These are phyloP conservation scores for Rhingia rostrata DNA, from an alignment of 2,888 invertebrate genomes.

Conservation along the genomic window DNA sequence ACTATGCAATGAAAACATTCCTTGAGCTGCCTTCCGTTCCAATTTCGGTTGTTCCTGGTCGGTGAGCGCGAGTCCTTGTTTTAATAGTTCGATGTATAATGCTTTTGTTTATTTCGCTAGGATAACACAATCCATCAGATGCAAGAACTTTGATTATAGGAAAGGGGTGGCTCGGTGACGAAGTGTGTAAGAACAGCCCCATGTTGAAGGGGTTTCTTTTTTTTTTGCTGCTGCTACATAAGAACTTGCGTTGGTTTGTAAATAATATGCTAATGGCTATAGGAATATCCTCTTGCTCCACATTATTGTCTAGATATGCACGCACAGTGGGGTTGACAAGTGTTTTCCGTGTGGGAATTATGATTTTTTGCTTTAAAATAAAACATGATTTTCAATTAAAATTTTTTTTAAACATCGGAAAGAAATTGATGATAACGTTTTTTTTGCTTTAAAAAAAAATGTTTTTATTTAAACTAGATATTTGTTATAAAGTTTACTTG, in stretches of 20 bases:
- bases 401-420: too few relatives aligned
- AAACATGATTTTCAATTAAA: too few relatives aligned
- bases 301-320: not conserved
- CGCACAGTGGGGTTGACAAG: conserved; percentile 7
- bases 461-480: too few relatives aligned
- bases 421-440: too few relatives aligned
- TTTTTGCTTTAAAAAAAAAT: too few relatives aligned
- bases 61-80: conserved; percentile 29
- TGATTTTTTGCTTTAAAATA: not conserved
- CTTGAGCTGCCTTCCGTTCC: conserved; percentile 46
- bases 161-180: not conserved
- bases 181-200: not conserved
- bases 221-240: not conserved
- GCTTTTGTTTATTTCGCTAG: not conserved
- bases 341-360: conserved; percentile 18
- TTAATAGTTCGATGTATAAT: conserved; percentile 27
- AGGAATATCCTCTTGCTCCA: conserved; percentile 39
- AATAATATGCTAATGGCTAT: conserved; percentile 14
- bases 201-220: conserved; percentile 10
- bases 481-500: too few relatives aligned
- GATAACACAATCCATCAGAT: conserved; percentile 6
- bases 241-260: not conserved
- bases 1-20: conserved; percentile 25
- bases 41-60: conserved; percentile 2
- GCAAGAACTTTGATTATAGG: not conserved